Conservation (phyloP, 2,888 invertebrate species). For the Itoplectis maculator region DNA sequence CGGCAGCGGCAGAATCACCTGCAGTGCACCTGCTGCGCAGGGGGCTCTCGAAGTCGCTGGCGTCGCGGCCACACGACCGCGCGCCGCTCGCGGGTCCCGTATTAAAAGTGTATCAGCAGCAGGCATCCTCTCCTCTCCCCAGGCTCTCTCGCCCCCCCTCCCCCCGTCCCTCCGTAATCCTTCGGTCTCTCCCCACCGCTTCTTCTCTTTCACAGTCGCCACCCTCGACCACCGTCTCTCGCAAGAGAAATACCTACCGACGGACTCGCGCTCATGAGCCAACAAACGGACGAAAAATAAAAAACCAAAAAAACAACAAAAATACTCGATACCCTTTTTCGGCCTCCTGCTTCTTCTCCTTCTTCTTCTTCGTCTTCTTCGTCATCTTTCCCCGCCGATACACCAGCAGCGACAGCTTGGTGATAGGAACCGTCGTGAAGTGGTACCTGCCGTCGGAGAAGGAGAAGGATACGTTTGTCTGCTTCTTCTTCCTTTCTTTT, state of each 20-base stretch:
- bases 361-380: constrained; percentile 31
- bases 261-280: constrained; percentile 33
- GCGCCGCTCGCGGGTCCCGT: constrained; percentile 54
- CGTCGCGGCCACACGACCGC: constrained; percentile 42
- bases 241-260: constrained; percentile 49
- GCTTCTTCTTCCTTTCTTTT: constrained; percentile 19
- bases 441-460: constrained; percentile 21
- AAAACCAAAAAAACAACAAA: constrained; percentile 5
- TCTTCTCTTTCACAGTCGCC: constrained; percentile 51
- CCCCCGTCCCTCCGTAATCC: constrained; percentile 22
- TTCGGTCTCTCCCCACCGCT: constrained; percentile 31
- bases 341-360: neutral
- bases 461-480: constrained; percentile 46
- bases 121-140: constrained; percentile 49
- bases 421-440: constrained; percentile 54
- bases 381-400: constrained; percentile 36
- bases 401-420: constrained; percentile 63
- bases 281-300: constrained; percentile 22
- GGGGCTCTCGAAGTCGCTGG: constrained; percentile 76
- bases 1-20: constrained; percentile 82
- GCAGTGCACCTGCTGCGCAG: constrained; percentile 84
- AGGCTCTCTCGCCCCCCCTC: constrained; percentile 31
- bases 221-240: constrained; percentile 58
- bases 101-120: constrained; percentile 67
- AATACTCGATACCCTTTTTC: constrained; percentile 25